A percentile compares a stretch with the other conserved stretches of the same genome.
Conservation (phyloP, 2,888 invertebrate genomes). For the Epirrhoe tristata region DNA sequence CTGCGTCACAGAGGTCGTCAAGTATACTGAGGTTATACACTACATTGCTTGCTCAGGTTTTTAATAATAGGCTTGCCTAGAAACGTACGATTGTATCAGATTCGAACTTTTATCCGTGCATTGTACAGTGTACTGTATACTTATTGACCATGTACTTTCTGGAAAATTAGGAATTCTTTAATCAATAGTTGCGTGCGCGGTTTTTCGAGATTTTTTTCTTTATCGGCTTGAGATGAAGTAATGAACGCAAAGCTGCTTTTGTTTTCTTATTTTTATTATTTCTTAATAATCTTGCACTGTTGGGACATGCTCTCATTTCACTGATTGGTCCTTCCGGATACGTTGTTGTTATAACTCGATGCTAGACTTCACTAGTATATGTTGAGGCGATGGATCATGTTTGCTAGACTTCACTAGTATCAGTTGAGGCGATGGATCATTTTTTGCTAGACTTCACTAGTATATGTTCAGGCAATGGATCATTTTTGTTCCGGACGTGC, state of each 20-base stretch:
- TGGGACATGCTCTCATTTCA: background rate
- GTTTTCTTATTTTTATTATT: background rate
- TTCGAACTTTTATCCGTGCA: background rate
- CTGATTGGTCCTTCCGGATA: conserved; percentile 3
- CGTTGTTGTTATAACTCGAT: background rate
- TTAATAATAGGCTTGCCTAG: background rate
- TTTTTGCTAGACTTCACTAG: too few relatives aligned
- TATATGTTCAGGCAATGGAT: too few relatives aligned
- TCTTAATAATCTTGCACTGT: background rate
- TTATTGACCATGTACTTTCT: background rate
- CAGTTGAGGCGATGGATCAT: too few relatives aligned
- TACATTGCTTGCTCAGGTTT: background rate
- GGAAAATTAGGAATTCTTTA: background rate
- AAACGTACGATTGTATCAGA: background rate
- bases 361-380: too few relatives aligned
- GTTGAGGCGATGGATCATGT: too few relatives aligned
- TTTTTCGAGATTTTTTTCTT: background rate
- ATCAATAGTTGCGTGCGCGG: background rate
- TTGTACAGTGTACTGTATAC: background rate
- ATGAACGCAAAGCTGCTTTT: background rate
- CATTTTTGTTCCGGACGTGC: too few relatives aligned
- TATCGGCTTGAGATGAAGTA: background rate
- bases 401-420: too few relatives aligned
- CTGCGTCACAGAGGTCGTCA: too few relatives aligned
- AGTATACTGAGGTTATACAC: background rate